Evolutionary conservation across 2,797 vertebrate species (phyloP).

Genomic region (Aldrovandia affinis): DNA sequence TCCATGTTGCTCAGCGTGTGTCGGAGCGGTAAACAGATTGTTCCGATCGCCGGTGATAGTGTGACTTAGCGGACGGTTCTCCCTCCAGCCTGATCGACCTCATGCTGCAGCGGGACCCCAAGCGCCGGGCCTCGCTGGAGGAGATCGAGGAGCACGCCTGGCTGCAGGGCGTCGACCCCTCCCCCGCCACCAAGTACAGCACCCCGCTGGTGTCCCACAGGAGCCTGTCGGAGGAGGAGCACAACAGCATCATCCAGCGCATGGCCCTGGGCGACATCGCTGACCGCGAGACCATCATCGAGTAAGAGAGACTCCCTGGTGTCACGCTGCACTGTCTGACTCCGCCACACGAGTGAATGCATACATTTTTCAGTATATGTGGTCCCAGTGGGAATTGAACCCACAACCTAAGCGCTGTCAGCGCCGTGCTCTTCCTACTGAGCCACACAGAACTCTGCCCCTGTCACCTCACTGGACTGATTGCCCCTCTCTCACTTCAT

Average conservation of each 20-base stretch:
- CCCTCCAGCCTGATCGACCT: conserved; percentile 86
- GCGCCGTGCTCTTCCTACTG: too few species aligned
- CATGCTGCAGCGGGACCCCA: conserved; percentile 96
- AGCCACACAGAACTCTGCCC: too few species aligned
- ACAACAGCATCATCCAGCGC: conserved; percentile 96
- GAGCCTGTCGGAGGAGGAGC: conserved; percentile 94
- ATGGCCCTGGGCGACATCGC: conserved; percentile 98
- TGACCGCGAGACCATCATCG: conserved; percentile 90
- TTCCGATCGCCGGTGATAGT: not conserved
- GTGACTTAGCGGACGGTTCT: conserved; percentile 18
- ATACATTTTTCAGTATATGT: too few species aligned
- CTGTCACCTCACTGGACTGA: too few species aligned
- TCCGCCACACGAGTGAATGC: too few species aligned
- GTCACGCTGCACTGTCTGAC: not conserved
- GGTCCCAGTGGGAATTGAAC: too few species aligned
- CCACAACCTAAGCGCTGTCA: too few species aligned
- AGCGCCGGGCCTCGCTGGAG: conserved; percentile 89
- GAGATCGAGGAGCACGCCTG: conserved; percentile 93
- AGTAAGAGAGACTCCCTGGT: conserved; percentile 75
- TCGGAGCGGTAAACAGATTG: not conserved
- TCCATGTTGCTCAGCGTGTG: not conserved
- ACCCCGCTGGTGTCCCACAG: conserved; percentile 97
- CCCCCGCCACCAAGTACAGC: conserved; percentile 93
- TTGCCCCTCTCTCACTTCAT: not conserved
- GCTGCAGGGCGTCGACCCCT: conserved; percentile 96